phyloP scores from a whole-genome alignment of 2,888 invertebrate genomes.

The Cantharis flavilabris region DNA sequence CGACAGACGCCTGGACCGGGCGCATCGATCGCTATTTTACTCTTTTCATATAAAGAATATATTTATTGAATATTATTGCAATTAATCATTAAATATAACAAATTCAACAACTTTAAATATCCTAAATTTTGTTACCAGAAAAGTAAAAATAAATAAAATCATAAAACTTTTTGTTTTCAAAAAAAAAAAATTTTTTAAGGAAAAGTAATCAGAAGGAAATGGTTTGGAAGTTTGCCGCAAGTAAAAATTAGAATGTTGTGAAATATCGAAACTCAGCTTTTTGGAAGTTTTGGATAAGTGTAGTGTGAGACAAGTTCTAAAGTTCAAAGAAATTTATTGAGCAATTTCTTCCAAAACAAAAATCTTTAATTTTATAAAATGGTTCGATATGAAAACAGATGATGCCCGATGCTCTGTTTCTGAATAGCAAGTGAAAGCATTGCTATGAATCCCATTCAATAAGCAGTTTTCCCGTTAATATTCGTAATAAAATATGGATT shows the following conservation, averaged over 20 bases:
- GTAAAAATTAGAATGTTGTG: not conserved
- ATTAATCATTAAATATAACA: not conserved
- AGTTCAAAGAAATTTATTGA: not conserved
- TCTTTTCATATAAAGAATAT: conserved; percentile 14
- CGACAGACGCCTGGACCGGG: conserved; percentile 53
- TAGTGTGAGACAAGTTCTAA: too few species aligned
- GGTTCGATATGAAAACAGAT: not conserved
- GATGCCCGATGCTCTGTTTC: not conserved
- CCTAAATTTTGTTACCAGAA: not conserved
- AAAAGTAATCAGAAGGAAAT: too few species aligned
- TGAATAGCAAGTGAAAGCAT: not conserved
- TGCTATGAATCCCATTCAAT: not conserved
- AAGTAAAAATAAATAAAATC: not conserved
- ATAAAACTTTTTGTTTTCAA: not conserved
- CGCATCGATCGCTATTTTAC: conserved; percentile 45
- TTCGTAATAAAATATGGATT: not conserved
- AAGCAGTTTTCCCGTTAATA: not conserved
- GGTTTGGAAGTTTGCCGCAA: not conserved
- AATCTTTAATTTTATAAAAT: not conserved
- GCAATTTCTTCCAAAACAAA: not conserved
- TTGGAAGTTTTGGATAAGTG: not conserved
- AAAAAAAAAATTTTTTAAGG: too few species aligned
- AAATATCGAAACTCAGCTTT: not conserved
- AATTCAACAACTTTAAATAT: not conserved
- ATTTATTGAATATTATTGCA: conserved; percentile 1